phyloP scores from a whole-genome alignment of 2,113 vertebrate genomes.

The Pontoporia blainvillei region DNA sequence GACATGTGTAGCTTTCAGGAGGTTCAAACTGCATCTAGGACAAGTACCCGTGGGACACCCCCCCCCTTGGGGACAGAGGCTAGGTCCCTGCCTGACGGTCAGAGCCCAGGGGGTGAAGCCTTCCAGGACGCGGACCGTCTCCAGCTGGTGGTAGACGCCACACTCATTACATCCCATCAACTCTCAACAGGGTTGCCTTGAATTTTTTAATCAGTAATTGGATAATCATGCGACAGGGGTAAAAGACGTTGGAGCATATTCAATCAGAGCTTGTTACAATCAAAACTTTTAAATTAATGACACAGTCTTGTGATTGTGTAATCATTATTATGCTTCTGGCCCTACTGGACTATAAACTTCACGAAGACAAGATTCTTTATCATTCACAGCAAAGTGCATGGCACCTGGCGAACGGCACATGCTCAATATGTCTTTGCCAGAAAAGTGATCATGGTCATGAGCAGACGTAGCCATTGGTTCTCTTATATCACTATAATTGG shows the following conservation, averaged over 20 bases:
- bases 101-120: background rate
- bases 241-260: background rate
- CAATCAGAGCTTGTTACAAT: background rate
- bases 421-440: background rate
- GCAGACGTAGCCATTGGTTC: background rate
- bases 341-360: background rate
- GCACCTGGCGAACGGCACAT: background rate
- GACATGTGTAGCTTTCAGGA: background rate
- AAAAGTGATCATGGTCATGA: background rate
- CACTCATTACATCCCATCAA: background rate
- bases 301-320: fast-evolving
- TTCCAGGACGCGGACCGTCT: background rate
- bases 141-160: background rate
- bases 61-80: background rate
- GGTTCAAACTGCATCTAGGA: background rate
- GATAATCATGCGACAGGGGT: background rate
- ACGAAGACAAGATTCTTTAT: background rate
- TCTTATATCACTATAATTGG: background rate
- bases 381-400: background rate
- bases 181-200: background rate
- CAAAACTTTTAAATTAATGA: background rate
- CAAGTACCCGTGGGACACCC: background rate
- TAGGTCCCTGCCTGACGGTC: background rate
- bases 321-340: background rate
- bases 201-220: background rate